Base-by-base conservation (phyloP, 2,888 invertebrate species). In the Seira musarum region DNA sequence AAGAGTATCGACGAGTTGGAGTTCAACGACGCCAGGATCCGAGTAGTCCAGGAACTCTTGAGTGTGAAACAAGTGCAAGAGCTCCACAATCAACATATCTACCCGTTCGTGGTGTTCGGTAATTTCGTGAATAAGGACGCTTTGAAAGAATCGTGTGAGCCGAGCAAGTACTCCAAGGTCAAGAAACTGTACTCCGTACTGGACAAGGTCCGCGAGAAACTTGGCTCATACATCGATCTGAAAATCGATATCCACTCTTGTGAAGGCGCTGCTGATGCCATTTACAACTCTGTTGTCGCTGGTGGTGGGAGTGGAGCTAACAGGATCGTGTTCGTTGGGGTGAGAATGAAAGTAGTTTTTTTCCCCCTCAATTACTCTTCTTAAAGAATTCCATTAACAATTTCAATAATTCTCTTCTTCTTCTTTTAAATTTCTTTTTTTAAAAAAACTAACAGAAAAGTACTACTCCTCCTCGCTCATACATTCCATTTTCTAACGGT, bases 111-210 rank as follows among this genome's bases (percentile, higher is more conserved):
- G 15, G 25, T 75, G 21, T 61, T 67, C 13, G 57, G 13, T 5
- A 75, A 75, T 24, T 75, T 75, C 22, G 1, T 3, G 24, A 61
- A 19, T 24, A 75, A 75, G 24, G 74, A 75, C 1, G 35, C 46
- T 2, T 19, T 75, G 15, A 75, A 75, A 57, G 61, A 40, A 0
- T 66, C 66, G 2, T 17, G 21, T 24, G 74, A 67, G 17, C 1
- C 64, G 1, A 19, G 17, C 30, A 75, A 75, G 61, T 75, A 67
- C 61, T 22, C 60, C 6, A 75, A 67, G 25, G 46, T 30, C 25
- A 75, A 75, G 67, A 75, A 75, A 24, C 22, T 75, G 8, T 67
- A 40, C 40, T 25, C n/a, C 19, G 67, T 75, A 0, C 22, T 75
- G 10, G 49, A 57, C 1, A 75, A 75, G 53, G 35, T 75, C 0